A percentile compares a stretch with the other conserved stretches of the same genome.
Conservation (phyloP, 2,888 invertebrate species). For the Coleophora deauratella region DNA sequence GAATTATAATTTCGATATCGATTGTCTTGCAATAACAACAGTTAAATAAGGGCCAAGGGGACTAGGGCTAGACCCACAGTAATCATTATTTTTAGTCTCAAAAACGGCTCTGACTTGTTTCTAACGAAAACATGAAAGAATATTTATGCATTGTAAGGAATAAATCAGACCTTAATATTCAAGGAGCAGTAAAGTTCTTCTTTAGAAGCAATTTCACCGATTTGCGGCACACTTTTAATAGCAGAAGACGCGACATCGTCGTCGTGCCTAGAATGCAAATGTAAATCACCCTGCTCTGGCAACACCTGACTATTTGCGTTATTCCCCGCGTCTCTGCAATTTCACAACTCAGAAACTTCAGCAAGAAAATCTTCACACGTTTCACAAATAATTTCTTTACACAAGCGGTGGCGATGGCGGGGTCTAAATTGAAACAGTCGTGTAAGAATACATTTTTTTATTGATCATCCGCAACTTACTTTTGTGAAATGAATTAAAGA, state of each 20-base stretch:
- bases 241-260: slow-evolving; percentile 24
- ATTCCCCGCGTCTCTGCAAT: slow-evolving; percentile 43
- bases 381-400: slow-evolving; percentile 42
- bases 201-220: slow-evolving; percentile 20
- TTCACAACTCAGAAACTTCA: slow-evolving; percentile 52
- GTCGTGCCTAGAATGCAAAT: slow-evolving; percentile 51
- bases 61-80: too few species aligned
- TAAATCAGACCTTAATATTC: too few species aligned
- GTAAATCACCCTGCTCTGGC: slow-evolving; percentile 25
- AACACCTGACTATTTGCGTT: slow-evolving; percentile 57
- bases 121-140: too few species aligned
- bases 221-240: slow-evolving; percentile 54
- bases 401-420: neutral
- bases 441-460: too few species aligned
- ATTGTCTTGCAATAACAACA: too few species aligned
- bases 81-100: too few species aligned
- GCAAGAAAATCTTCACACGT: slow-evolving; percentile 40
- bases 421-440: neutral
- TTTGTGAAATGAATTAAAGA: too few species aligned
- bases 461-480: too few species aligned
- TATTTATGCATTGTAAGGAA: too few species aligned
- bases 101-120: too few species aligned
- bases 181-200: slow-evolving; percentile 20
- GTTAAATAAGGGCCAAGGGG: too few species aligned
- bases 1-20: too few species aligned